A percentile compares a stretch with the other conserved stretches of the same genome.
These are phyloP conservation scores for Ceuthmochares aereus DNA, from an alignment of 2,113 vertebrate genomes.

Conservation along the genomic window DNA sequence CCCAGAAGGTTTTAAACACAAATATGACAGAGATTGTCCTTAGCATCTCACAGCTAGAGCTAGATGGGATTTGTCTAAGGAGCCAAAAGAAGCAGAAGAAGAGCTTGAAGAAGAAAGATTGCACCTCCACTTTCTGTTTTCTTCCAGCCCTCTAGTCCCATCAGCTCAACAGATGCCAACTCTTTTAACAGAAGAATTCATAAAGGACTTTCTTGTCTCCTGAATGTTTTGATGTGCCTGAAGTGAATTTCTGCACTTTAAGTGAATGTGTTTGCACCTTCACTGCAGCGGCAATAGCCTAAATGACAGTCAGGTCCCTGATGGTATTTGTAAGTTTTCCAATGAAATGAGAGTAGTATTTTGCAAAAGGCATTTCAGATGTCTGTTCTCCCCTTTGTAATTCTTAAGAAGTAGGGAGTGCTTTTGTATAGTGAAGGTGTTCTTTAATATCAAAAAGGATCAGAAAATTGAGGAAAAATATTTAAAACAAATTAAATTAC, in stretches of 20 bases:
- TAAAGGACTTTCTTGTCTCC: background rate
- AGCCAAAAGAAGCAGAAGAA: background rate
- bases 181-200: background rate
- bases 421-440: background rate
- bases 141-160: background rate
- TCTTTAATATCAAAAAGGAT: background rate
- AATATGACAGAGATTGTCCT: background rate
- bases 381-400: background rate
- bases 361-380: background rate
- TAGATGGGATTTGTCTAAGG: background rate
- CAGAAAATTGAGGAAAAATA: background rate
- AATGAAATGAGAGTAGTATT: background rate
- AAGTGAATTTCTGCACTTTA: background rate
- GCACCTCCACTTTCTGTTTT: background rate
- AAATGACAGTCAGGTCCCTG: background rate
- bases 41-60: background rate
- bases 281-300: background rate
- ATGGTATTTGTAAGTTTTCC: background rate
- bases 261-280: background rate
- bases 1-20: background rate
- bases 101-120: background rate
- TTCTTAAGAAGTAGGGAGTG: background rate
- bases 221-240: background rate
- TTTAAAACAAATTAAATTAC: background rate
- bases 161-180: background rate